These are phyloP conservation scores for Nymphalis polychloros DNA, from an alignment of 2,888 invertebrate species.

Conservation along the genomic window DNA sequence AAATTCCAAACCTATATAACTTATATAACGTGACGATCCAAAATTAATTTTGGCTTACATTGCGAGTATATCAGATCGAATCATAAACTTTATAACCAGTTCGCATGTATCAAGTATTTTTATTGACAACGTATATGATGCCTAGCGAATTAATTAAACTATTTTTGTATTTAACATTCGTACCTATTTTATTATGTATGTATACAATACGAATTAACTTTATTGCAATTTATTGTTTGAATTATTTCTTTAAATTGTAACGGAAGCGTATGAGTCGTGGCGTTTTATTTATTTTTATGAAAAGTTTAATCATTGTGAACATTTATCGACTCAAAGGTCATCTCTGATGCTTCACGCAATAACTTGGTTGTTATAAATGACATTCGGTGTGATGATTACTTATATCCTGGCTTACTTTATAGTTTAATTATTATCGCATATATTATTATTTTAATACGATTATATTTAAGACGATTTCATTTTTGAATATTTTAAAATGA, in stretches of 20 bases:
- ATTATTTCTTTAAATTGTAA: not conserved
- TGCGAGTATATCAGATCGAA: not conserved
- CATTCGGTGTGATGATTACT: not conserved
- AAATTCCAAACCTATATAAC: no score
- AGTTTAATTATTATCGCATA: no score
- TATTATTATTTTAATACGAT: no score
- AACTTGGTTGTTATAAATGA: no score
- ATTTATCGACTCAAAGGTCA: slow-evolving; percentile 5
- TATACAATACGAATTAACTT: not conserved
- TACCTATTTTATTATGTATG: not conserved
- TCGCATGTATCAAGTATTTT: not conserved
- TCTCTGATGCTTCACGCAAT: not conserved
- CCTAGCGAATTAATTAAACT: not conserved
- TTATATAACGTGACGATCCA: no score
- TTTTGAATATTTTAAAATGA: not conserved
- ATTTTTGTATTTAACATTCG: not conserved
- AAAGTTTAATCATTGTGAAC: not conserved
- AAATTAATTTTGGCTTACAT: no score
- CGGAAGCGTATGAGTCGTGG: not conserved
- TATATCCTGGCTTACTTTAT: no score
- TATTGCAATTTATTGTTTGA: not conserved
- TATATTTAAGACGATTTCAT: not conserved
- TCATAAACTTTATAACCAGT: not conserved
- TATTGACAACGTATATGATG: not conserved
- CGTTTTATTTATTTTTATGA: not conserved